Percentiles rank a stretch among this genome's conserved stretches.
phyloP scores from a whole-genome alignment of 2,888 invertebrate species.

The Rhagonycha fulva region DNA sequence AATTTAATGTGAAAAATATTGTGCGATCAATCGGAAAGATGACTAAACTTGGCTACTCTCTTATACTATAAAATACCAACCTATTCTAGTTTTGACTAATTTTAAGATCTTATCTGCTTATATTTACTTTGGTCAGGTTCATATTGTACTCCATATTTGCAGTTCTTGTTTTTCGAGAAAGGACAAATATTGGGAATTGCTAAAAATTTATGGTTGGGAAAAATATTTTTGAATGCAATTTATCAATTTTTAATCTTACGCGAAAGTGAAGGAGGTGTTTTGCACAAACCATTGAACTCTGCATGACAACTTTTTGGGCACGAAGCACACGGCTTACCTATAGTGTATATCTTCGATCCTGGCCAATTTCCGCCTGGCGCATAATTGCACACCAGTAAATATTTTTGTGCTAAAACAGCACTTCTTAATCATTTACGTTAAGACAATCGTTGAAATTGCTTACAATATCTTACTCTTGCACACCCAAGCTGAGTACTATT shows the following conservation, averaged over 20 bases:
- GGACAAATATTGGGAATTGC: background rate
- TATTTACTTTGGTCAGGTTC: too few relatives aligned
- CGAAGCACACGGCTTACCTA: background rate
- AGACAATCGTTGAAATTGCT: background rate
- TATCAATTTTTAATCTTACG: background rate
- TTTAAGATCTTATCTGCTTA: too few relatives aligned
- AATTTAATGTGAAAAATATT: too few relatives aligned
- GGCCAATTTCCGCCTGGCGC: background rate
- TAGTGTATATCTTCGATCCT: background rate
- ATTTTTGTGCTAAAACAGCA: background rate
- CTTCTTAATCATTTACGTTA: background rate
- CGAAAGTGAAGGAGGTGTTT: background rate
- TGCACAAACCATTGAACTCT: background rate
- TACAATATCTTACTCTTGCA: background rate
- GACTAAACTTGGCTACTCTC: too few relatives aligned
- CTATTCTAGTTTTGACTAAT: too few relatives aligned
- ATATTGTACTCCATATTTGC: too few relatives aligned
- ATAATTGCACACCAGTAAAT: background rate
- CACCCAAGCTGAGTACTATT: background rate
- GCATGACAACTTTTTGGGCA: background rate
- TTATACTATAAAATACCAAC: too few relatives aligned
- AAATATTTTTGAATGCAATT: rapidly evolving
- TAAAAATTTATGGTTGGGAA: background rate
- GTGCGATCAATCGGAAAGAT: too few relatives aligned
- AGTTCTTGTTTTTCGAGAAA: background rate